Evolutionary conservation across 2,888 invertebrate genomes (phyloP).

Genomic region (Oligia strigilis): DNA sequence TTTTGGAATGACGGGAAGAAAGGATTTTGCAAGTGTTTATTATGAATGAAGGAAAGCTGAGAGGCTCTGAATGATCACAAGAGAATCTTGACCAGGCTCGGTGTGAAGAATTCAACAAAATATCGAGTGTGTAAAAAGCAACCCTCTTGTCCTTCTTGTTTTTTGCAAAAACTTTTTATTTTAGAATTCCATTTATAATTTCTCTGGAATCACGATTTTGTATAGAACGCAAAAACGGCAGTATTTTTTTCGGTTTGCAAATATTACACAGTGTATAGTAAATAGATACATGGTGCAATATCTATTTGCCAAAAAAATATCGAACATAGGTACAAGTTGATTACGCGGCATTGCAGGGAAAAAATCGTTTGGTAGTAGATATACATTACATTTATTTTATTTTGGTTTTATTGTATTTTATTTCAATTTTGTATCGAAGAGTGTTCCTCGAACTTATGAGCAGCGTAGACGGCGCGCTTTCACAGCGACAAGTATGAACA

Average conservation of each 20-base stretch:
- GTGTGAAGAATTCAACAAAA: constrained; percentile 53
- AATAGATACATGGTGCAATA: not conserved
- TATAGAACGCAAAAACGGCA: not conserved
- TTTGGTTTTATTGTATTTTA: not conserved
- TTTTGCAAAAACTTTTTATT: constrained; percentile 3
- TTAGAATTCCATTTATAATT: not conserved
- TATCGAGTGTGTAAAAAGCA: constrained; percentile 52
- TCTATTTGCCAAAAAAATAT: not conserved
- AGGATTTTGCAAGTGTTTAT: constrained; percentile 62
- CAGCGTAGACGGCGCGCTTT: not conserved
- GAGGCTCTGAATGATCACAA: constrained; percentile 56
- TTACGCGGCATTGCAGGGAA: not conserved
- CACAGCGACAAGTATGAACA: not conserved
- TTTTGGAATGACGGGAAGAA: constrained; percentile 31
- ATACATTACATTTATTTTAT: not conserved
- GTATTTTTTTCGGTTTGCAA: not conserved
- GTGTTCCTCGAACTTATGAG: not conserved
- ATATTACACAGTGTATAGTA: not conserved
- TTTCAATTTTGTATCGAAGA: not conserved
- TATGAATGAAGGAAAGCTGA: constrained; percentile 55
- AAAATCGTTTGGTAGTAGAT: not conserved
- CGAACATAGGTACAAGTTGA: not conserved
- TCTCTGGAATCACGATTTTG: not conserved
- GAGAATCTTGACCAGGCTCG: constrained; percentile 59
- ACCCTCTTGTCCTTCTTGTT: constrained; percentile 44